Conservation (phyloP, 2,888 invertebrate species). For the Masnerella sp. region DNA sequence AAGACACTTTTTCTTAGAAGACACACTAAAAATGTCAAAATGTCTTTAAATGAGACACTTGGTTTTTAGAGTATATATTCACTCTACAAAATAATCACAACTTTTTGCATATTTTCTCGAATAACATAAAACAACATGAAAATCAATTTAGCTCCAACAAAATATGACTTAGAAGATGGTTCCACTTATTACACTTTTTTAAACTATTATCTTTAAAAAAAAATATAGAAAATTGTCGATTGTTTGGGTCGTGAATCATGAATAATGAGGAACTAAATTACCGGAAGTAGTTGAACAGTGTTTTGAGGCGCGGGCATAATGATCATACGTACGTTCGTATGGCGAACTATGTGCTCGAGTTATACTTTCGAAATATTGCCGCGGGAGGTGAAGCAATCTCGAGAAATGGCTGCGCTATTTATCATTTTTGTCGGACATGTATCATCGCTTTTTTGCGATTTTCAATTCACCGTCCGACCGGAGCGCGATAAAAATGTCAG, state of each 20-base stretch:
- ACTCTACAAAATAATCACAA: too few relatives aligned
- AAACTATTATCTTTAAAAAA: too few relatives aligned
- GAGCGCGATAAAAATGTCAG: slow-evolving; percentile 27
- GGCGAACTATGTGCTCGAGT: slow-evolving; percentile 45
- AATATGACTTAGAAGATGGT: too few relatives aligned
- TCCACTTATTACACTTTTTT: too few relatives aligned
- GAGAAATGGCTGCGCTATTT: slow-evolving; percentile 42
- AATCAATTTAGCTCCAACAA: too few relatives aligned
- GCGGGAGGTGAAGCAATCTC: slow-evolving; percentile 48
- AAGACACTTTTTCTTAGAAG: too few relatives aligned
- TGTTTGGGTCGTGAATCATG: slow-evolving; percentile 49
- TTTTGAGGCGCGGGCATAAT: slow-evolving; percentile 48
- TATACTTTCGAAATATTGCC: slow-evolving; percentile 59
- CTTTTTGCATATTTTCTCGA: too few relatives aligned
- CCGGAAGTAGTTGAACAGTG: slow-evolving; percentile 53
- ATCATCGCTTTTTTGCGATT: slow-evolving; percentile 43
- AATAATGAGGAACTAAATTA: slow-evolving; percentile 54
- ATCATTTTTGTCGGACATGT: slow-evolving; percentile 49
- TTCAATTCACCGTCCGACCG: slow-evolving; percentile 7
- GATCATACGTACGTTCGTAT: slow-evolving; percentile 24
- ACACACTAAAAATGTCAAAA: too few relatives aligned
- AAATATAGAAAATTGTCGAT: slow-evolving; percentile 43
- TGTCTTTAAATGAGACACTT: too few relatives aligned
- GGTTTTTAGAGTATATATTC: too few relatives aligned
- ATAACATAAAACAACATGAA: too few relatives aligned